phyloP scores from a whole-genome alignment of 2,113 vertebrate species.

The Callocephalon fimbriatum region DNA sequence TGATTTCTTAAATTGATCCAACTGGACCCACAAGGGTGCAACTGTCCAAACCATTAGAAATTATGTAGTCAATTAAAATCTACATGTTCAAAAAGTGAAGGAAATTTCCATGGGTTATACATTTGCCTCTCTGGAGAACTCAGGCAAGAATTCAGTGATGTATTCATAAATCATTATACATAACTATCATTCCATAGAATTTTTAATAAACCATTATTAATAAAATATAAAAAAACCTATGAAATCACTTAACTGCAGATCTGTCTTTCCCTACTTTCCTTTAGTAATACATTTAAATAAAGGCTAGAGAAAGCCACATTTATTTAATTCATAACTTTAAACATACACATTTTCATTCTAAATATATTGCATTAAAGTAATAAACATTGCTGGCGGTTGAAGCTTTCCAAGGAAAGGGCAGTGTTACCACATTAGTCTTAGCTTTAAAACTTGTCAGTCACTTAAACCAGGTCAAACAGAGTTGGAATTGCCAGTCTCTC shows the following conservation, averaged over 20 bases:
- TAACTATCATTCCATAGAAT: background rate
- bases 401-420: background rate
- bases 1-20: background rate
- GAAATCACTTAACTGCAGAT: background rate
- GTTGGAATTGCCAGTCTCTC: background rate
- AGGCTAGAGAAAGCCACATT: background rate
- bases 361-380: background rate
- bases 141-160: background rate
- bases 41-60: background rate
- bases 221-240: background rate
- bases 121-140: background rate
- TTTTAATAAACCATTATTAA: background rate
- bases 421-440: background rate
- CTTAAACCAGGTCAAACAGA: slow-evolving; percentile 11
- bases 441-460: background rate
- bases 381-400: background rate
- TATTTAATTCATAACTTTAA: background rate
- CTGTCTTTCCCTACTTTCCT: background rate
- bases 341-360: background rate
- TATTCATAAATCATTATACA: background rate
- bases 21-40: background rate
- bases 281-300: background rate
- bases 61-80: background rate
- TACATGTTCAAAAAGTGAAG: background rate
- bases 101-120: background rate